phyloP scores from a whole-genome alignment of 2,888 invertebrate genomes.

The Nephrotoma guestfalica region DNA sequence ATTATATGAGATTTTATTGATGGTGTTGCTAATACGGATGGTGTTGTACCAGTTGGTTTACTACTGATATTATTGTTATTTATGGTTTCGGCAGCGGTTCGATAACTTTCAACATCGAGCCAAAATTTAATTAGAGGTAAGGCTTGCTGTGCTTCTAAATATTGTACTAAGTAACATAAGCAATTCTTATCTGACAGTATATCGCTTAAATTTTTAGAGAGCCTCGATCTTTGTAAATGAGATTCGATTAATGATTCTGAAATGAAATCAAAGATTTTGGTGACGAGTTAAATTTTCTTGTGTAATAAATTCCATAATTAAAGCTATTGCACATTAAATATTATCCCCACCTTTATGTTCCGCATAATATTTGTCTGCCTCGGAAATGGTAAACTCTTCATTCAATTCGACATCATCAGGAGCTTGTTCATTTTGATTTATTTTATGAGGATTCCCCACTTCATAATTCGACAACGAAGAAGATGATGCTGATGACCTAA shows the following conservation, averaged over 20 bases:
- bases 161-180: conserved; percentile 71
- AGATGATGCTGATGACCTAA: conserved; percentile 1
- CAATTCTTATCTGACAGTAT: conserved; percentile 65
- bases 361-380: not conserved
- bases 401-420: not conserved
- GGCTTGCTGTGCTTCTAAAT: conserved; percentile 61
- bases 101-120: conserved; percentile 59
- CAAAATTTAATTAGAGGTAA: conserved; percentile 56
- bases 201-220: conserved; percentile 52
- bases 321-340: not conserved
- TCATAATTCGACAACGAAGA: conserved; percentile 7
- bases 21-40: conserved; percentile 1
- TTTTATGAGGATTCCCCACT: conserved; percentile 5
- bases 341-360: not conserved
- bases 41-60: not conserved
- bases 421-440: not conserved
- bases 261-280: not conserved
- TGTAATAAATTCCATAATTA: no score
- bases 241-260: not conserved
- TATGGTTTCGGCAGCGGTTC: conserved; percentile 25
- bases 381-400: not conserved
- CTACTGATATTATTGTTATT: not conserved
- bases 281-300: no score
- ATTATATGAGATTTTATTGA: not conserved
- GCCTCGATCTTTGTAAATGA: not conserved